Percentiles rank a stretch among this genome's conserved stretches.
Conservation (phyloP, 2,113 vertebrate genomes). For the Prinia subflava region DNA sequence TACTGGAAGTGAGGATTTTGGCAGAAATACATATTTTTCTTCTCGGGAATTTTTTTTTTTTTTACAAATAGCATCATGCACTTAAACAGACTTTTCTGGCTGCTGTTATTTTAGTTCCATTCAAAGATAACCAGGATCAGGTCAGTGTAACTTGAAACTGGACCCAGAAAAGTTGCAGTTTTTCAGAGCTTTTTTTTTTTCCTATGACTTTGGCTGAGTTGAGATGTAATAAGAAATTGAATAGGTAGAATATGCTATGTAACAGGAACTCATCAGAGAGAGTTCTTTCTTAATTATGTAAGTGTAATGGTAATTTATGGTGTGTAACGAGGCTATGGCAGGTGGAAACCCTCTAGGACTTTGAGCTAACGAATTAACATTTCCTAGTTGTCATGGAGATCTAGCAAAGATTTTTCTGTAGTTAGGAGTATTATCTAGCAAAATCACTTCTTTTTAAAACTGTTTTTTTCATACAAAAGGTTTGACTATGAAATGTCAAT, state of each 20-base stretch:
- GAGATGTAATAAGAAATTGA: not conserved
- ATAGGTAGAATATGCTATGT: not conserved
- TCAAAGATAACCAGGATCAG: not conserved
- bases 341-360: conserved; percentile 23
- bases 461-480: not conserved
- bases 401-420: not conserved
- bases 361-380: not conserved
- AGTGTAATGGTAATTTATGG: not conserved
- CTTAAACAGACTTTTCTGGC: not conserved
- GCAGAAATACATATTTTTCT: not conserved
- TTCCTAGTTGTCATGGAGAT: conserved; percentile 21
- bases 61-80: not conserved
- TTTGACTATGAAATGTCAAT: not conserved
- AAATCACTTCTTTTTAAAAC: not conserved
- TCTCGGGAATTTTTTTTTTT: not conserved
- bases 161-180: not conserved
- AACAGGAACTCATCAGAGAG: not conserved
- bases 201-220: not conserved
- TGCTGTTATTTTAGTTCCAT: not conserved
- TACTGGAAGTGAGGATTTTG: not conserved
- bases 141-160: not conserved
- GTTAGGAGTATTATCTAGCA: not conserved
- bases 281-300: not conserved
- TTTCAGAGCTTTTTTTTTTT: not conserved
- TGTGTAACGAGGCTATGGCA: not conserved